Conservation (phyloP, 2,797 vertebrate genomes). For the Scyliorhinus canicula region DNA sequence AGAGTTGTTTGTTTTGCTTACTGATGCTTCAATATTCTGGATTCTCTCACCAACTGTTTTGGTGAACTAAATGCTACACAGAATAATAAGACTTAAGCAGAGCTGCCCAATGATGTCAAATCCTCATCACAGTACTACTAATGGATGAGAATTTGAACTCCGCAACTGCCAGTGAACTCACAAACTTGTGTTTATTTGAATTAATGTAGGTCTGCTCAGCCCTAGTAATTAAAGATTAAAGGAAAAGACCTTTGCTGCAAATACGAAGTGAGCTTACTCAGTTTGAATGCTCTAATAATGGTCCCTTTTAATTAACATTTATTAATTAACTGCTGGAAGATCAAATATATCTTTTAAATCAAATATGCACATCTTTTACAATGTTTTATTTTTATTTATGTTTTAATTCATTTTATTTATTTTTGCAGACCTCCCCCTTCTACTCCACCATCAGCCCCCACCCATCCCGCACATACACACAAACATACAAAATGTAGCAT, state of each 20-base stretch:
- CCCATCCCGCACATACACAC: not conserved
- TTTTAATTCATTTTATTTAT: not conserved
- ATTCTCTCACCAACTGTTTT: not conserved
- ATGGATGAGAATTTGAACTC: slow-evolving; percentile 27
- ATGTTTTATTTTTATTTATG: not conserved
- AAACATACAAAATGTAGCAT: not conserved
- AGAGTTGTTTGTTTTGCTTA: not conserved
- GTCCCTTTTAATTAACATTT: slow-evolving; percentile 29
- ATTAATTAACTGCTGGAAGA: not conserved
- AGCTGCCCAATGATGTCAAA: not conserved
- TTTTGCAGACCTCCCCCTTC: not conserved
- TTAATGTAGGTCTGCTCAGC: slow-evolving; percentile 19
- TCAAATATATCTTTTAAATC: slow-evolving; percentile 5
- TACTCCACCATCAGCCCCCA: not conserved
- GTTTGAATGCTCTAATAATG: not conserved
- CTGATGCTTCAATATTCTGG: not conserved
- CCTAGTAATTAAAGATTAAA: slow-evolving; percentile 36
- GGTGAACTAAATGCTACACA: not conserved
- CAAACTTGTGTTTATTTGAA: slow-evolving; percentile 27
- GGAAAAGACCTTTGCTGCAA: slow-evolving; percentile 27
- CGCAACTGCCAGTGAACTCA: slow-evolving; percentile 9
- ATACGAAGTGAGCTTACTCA: slow-evolving; percentile 12
- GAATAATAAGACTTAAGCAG: slow-evolving; percentile 25
- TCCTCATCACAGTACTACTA: not conserved
- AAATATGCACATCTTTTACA: slow-evolving; percentile 4